A percentile compares a stretch with the other conserved stretches of the same genome.
These are phyloP conservation scores for Pyrrhosoma nymphula DNA, from an alignment of 2,888 invertebrate species.

Conservation along the genomic window DNA sequence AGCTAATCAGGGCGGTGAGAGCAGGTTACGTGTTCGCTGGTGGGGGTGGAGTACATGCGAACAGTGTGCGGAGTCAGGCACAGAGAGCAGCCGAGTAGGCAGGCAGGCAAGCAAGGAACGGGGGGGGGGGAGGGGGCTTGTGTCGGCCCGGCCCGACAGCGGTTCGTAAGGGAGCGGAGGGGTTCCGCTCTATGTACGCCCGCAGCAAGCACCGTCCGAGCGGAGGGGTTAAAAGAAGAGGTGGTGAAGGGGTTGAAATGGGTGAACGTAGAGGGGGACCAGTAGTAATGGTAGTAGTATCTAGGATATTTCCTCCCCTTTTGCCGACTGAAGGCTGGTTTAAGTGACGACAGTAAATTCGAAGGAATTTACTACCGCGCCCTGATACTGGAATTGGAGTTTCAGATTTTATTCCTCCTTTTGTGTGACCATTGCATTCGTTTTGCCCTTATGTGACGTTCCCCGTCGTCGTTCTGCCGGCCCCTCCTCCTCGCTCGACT, in stretches of 20 bases:
- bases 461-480: background rate
- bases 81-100: background rate
- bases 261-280: background rate
- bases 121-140: background rate
- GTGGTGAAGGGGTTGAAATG: background rate
- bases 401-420: slow-evolving; percentile 35
- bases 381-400: slow-evolving; percentile 16
- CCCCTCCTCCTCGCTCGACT: background rate
- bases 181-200: background rate
- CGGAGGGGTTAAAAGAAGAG: background rate
- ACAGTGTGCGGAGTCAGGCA: background rate
- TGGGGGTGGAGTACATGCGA: background rate
- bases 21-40: background rate
- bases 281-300: background rate
- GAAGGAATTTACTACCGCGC: slow-evolving; percentile 56
- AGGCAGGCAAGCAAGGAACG: too few species aligned
- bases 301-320: slow-evolving; percentile 29
- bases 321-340: slow-evolving; percentile 20
- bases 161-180: background rate
- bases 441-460: background rate
- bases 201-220: background rate
- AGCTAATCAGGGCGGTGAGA: slow-evolving; percentile 51
- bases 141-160: background rate
- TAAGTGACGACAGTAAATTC: slow-evolving; percentile 56
- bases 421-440: slow-evolving; percentile 24